phyloP scores from a whole-genome alignment of 2,797 vertebrate species.

The Taeniopygia guttata region DNA sequence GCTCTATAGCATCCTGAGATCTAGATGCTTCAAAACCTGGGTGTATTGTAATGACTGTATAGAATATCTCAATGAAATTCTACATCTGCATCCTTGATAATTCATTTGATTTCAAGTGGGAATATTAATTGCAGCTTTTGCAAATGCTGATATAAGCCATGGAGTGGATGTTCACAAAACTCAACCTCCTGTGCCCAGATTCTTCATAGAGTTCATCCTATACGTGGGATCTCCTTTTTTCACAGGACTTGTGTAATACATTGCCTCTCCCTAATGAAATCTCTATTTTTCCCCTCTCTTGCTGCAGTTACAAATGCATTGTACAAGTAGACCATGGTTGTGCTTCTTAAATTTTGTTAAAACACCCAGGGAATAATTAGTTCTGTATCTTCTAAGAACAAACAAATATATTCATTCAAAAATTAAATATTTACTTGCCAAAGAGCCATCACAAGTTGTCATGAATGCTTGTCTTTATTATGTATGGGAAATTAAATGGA shows the following conservation, averaged over 20 bases:
- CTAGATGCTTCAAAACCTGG: not conserved
- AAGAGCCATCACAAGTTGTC: not conserved
- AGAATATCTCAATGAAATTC: not conserved
- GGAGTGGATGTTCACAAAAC: not conserved
- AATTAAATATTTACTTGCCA: slow-evolving; percentile 37
- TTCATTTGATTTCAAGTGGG: not conserved
- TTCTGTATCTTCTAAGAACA: not conserved
- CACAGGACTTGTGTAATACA: not conserved
- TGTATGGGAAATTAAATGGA: not conserved
- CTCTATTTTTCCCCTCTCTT: not conserved
- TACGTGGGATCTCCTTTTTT: not conserved
- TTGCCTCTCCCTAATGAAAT: not conserved
- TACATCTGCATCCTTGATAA: not conserved
- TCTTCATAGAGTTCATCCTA: not conserved
- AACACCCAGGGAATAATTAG: slow-evolving; percentile 13
- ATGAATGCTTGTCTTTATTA: not conserved
- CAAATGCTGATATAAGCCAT: not conserved
- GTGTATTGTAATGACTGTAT: not conserved
- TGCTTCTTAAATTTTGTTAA: slow-evolving; percentile 12
- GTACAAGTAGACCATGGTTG: not conserved
- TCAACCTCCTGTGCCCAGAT: not conserved
- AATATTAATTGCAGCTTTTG: not conserved
- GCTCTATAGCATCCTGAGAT: not conserved
- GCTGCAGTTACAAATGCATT: not conserved
- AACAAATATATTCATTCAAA: not conserved